These are phyloP conservation scores for Choristoneura rosaceana DNA, from an alignment of 2,888 invertebrate species.

Conservation along the genomic window DNA sequence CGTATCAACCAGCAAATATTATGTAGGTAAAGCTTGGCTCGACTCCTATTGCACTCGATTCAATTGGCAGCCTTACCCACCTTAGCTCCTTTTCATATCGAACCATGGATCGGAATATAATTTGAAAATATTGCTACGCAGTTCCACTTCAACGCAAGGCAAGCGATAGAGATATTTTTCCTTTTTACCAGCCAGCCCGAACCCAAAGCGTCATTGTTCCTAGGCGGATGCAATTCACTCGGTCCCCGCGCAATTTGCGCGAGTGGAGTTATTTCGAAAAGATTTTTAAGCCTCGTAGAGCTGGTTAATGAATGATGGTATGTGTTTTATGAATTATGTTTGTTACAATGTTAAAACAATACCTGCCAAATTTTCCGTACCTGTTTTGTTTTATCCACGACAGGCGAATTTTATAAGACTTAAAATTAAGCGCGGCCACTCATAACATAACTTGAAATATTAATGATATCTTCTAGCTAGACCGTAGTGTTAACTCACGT, in stretches of 20 bases:
- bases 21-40: background rate
- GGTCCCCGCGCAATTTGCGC: conserved; percentile 80
- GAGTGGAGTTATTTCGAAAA: conserved; percentile 80
- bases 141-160: conserved; percentile 62
- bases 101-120: conserved; percentile 9
- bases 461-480: conserved; percentile 17
- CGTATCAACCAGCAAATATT: background rate
- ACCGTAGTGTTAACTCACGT: conserved; percentile 34
- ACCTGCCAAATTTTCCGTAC: background rate
- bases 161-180: conserved; percentile 73
- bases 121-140: conserved; percentile 25
- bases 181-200: conserved; percentile 68
- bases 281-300: conserved; percentile 67
- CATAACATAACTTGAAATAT: background rate
- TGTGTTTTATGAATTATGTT: background rate
- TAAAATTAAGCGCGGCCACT: background rate
- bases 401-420: background rate
- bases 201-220: conserved; percentile 81
- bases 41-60: conserved; percentile 6
- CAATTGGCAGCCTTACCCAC: background rate
- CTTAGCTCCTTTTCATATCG: conserved; percentile 19
- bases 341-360: background rate
- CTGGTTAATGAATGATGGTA: conserved; percentile 56
- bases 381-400: background rate
- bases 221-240: conserved; percentile 83